Conservation (phyloP, 1,140 invertebrate species). For the Charaxes varanes region DNA sequence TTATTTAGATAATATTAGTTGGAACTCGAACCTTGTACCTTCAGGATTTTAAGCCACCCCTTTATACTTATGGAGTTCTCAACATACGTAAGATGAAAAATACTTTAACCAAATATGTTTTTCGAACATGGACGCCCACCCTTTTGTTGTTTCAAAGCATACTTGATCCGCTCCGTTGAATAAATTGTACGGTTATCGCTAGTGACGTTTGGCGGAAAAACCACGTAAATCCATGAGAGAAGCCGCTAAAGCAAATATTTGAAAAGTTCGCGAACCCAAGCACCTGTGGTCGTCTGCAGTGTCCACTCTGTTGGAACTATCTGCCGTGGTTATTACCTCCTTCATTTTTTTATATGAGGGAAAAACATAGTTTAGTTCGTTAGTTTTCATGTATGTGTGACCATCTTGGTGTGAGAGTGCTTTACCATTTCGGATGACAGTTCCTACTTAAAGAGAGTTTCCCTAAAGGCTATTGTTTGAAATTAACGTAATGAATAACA, state of each 20-base stretch:
- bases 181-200: constrained; percentile 60
- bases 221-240: constrained; percentile 53
- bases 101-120: constrained; percentile 44
- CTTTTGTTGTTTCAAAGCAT: constrained; percentile 68
- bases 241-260: constrained; percentile 65
- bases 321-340: constrained; percentile 21
- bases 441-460: too few relatives aligned
- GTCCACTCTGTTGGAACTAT: constrained; percentile 36
- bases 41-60: too few relatives aligned
- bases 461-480: too few relatives aligned
- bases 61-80: too few relatives aligned
- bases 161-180: constrained; percentile 62
- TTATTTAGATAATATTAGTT: too few relatives aligned
- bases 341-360: too few relatives aligned
- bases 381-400: too few relatives aligned
- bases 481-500: too few relatives aligned
- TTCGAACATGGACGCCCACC: constrained; percentile 22
- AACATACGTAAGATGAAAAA: constrained; percentile 29
- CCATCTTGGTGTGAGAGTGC: too few relatives aligned
- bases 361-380: too few relatives aligned
- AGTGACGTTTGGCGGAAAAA: constrained; percentile 47
- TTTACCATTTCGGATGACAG: too few relatives aligned
- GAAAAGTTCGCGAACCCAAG: constrained; percentile 45
- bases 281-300: constrained; percentile 61
- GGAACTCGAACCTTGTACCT: too few relatives aligned